Evolutionary conservation across 2,797 vertebrate species (phyloP).

Genomic region (Macropus fuliginosus): DNA sequence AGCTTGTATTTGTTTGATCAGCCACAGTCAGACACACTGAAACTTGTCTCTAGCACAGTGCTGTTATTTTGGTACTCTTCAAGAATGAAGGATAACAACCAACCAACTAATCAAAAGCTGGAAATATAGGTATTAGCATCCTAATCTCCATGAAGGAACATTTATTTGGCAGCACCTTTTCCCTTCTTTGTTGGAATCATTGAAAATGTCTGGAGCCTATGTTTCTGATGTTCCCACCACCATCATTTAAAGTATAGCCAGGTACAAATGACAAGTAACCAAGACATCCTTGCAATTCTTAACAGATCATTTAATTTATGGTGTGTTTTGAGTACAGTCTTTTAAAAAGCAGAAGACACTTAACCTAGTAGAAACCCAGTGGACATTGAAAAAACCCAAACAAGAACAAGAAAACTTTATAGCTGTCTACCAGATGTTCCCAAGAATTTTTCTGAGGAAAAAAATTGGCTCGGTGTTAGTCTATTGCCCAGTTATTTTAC

Average conservation of each 20-base stretch:
- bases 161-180: conserved; percentile 70
- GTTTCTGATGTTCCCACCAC: conserved; percentile 69
- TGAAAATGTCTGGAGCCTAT: conserved; percentile 70
- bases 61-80: no score
- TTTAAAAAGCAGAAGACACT: conserved; percentile 71
- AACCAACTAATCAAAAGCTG: conserved; percentile 71
- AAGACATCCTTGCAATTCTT: conserved; percentile 65
- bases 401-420: conserved; percentile 75
- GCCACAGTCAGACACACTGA: no score
- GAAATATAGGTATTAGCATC: conserved; percentile 75
- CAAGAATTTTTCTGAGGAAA: conserved; percentile 75
- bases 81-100: no score
- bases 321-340: conserved; percentile 64
- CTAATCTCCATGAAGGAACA: conserved; percentile 74
- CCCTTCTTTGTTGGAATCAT: conserved; percentile 68
- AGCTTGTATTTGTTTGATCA: no score
- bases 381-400: conserved; percentile 73
- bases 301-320: conserved; percentile 63
- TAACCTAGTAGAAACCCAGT: conserved; percentile 63
- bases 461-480: conserved; percentile 64
- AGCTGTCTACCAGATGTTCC: conserved; percentile 82
- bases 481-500: conserved; percentile 65
- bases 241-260: conserved; percentile 75
- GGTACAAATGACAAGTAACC: conserved; percentile 71
- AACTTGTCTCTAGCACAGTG: no score